Evolutionary conservation across 2,888 invertebrate genomes (phyloP), one percentile per base, ranked within the genome.

Genomic region (Hofmannophila pseudospretella): DNA sequence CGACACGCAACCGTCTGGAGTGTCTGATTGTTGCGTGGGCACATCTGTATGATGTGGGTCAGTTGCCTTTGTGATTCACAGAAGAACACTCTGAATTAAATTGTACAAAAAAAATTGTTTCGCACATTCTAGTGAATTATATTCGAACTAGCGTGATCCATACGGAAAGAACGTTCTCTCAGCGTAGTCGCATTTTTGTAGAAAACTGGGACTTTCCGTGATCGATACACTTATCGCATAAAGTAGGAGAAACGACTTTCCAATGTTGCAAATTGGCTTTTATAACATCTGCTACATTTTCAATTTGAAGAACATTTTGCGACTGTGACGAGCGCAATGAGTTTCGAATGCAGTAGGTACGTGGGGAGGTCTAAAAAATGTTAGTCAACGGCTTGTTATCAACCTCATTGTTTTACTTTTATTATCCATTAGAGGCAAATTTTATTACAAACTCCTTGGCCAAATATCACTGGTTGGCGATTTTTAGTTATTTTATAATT

Each of bases 1-100:
- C 70, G 70, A 69, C 80, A 79, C 74, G 78, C 79, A 80, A 81
- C 73, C 68, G 74, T 68, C 67, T 53, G 51, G 59, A 59, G 58
- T 65, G 70, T 63, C 63, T 51, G 59, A 62, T 62, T 58, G 62
- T 65, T 61, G 69, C 66, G 72, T 73, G 64, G 72, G 73, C 62
- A 62, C 64, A 67, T 55, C 52, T 59, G 64, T 62, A 56, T 74
- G 69, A 79, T 78, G 66, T 77, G 68, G 76, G 72, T 72, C 69
- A 75, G 62, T 66, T 58, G 66, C 66, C 53, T 66, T 67, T 64
- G 59, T 71, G 67, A 70, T 68, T 69, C 65, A 70, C 54, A 45
- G 45, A 51, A 44, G 22, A 34, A 23, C 23, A n/a, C n/a, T 31
- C 25, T 11, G 23, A 41, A 23, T 27, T 27, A 52, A 55, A 55